phyloP scores from a whole-genome alignment of 2,797 vertebrate species.

The Rhabdomys pumilio region DNA sequence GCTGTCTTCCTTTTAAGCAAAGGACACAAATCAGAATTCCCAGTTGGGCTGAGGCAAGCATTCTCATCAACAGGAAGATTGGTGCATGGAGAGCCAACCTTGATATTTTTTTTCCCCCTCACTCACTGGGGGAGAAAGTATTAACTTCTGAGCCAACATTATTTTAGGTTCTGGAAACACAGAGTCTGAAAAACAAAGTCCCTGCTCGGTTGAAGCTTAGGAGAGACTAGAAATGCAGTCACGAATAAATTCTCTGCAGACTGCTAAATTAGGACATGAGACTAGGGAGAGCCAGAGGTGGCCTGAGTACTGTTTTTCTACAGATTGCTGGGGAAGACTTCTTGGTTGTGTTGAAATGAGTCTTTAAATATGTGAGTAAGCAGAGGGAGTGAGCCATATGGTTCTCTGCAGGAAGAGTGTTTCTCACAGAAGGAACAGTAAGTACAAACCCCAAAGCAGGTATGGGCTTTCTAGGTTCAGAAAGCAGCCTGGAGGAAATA shows the following conservation, averaged over 20 bases:
- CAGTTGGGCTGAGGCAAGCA: background rate
- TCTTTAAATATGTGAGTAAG: background rate
- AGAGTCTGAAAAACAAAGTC: background rate
- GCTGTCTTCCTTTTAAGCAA: background rate
- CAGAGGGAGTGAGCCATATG: background rate
- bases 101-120: background rate
- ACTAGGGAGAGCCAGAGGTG: background rate
- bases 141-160: constrained; percentile 3
- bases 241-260: background rate
- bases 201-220: background rate
- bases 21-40: background rate
- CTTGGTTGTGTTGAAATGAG: background rate
- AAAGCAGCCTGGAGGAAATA: background rate
- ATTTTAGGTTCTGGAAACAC: background rate
- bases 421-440: background rate
- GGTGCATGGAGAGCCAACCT: background rate
- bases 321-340: background rate
- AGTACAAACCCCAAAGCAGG: background rate
- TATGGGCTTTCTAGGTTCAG: background rate
- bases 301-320: background rate
- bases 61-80: background rate
- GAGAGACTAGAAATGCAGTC: background rate
- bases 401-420: background rate
- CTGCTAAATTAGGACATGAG: background rate
- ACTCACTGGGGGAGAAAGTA: background rate